A percentile compares a stretch with the other conserved stretches of the same genome.
These are phyloP conservation scores for Eupeodes luniger DNA, from an alignment of 2,888 invertebrate genomes.

Conservation along the genomic window DNA sequence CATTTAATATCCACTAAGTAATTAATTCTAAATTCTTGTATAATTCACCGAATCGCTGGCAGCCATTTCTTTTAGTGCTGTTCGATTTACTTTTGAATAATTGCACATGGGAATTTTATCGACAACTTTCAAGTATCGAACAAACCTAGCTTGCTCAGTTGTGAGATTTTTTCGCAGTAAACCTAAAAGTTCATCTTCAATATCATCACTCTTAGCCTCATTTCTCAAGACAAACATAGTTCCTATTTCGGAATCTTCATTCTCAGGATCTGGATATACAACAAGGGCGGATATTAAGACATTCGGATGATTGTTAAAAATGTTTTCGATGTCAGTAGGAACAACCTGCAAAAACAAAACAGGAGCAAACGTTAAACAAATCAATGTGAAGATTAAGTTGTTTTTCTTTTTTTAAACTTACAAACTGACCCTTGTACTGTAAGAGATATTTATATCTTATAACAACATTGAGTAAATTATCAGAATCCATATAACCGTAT, in stretches of 20 bases:
- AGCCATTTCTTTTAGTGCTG: background rate
- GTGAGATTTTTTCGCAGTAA: constrained; percentile 8
- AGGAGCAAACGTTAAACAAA: too few relatives aligned
- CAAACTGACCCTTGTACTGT: constrained; percentile 4
- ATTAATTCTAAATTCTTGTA: background rate
- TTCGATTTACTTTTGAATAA: constrained; percentile 11
- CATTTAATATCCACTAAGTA: too few relatives aligned
- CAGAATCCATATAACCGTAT: constrained; percentile 13
- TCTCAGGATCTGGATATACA: constrained; percentile 35
- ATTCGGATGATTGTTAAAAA: constrained; percentile 56
- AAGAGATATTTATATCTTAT: constrained; percentile 66
- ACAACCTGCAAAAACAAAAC: constrained; percentile 47
- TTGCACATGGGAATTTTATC: constrained; percentile 11
- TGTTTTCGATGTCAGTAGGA: constrained; percentile 67
- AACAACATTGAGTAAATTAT: background rate
- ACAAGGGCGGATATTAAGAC: constrained; percentile 60
- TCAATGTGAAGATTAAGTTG: too few relatives aligned
- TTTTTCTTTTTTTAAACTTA: constrained; percentile 20
- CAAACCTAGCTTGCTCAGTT: constrained; percentile 4
- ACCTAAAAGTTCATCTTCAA: constrained; percentile 18
- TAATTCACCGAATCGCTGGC: background rate
- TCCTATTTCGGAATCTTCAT: constrained; percentile 43
- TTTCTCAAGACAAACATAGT: constrained; percentile 62
- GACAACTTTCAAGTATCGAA: constrained; percentile 22
- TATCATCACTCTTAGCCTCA: background rate